These are phyloP conservation scores for Drosophila teissieri DNA, from an alignment of 1,140 invertebrate species.

Conservation along the genomic window DNA sequence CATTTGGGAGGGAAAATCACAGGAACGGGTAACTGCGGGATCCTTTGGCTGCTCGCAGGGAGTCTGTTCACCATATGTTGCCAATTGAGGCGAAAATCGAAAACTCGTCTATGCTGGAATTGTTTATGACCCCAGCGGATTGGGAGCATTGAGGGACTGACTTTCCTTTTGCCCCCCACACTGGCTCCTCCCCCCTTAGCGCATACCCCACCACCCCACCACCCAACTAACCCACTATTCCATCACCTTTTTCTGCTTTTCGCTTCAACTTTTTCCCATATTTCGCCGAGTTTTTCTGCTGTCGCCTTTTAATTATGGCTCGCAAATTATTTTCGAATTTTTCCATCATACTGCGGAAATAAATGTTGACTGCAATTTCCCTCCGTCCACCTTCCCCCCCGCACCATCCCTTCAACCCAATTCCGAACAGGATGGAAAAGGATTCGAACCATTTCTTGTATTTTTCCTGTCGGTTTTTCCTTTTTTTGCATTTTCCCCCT, in stretches of 20 bases:
- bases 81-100: constrained; percentile 82
- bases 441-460: constrained; percentile 71
- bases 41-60: constrained; percentile 32
- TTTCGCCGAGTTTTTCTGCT: constrained; percentile 44
- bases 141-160: constrained; percentile 43
- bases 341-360: constrained; percentile 80
- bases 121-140: constrained; percentile 72
- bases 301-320: constrained; percentile 80
- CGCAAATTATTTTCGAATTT: constrained; percentile 82
- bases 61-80: constrained; percentile 75
- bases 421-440: constrained; percentile 76
- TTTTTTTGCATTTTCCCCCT: constrained; percentile 13
- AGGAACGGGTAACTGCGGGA: constrained; percentile 5
- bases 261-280: constrained; percentile 47
- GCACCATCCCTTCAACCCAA: constrained; percentile 20
- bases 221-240: constrained; percentile 13
- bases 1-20: constrained; percentile 1
- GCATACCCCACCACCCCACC: not conserved
- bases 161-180: constrained; percentile 14
- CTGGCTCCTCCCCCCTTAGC: constrained; percentile 15
- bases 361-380: constrained; percentile 81
- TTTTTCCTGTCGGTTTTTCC: constrained; percentile 42
- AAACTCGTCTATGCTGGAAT: constrained; percentile 76
- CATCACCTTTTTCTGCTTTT: constrained; percentile 28
- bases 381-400: not conserved